Base-by-base conservation (phyloP, 2,113 vertebrate species). In the Euleptes europaea region DNA sequence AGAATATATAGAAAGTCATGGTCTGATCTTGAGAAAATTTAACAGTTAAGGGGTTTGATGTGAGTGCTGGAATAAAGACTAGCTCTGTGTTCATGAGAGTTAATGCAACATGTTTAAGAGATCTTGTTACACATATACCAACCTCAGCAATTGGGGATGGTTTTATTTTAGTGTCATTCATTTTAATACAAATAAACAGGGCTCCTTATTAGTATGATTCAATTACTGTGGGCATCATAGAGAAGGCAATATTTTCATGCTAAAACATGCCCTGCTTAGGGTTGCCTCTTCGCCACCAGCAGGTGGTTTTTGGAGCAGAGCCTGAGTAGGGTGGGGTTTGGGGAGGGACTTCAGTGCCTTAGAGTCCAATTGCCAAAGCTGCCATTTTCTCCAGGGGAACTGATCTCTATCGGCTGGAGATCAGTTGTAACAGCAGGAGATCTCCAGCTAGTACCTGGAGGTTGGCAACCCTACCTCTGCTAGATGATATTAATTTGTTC, bases 171-270 rank as follows among this genome's bases (percentile, higher is more conserved):
- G 17, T 71, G 67, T 21, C 38, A 75, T 83, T 63, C 31, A 85
- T 90, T 86, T 92, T 85, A 80, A 0, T 82, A 71, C 54, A 84
- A 73, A 92, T 69, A 73, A 86, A 88, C 92, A 89, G 91, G 69
- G 93, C 92, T 90, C 85, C 93, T 91, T 92, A 88, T 88, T 86
- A 26, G 78, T 74, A 74, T 91, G 89, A 90, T 93, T 83, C 85
- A 85, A 90, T 94, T 93, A 87, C 80, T 89, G 77, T 1, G 84
- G 87, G 82, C 90, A 65, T 91, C 90, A 87, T 82, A 90, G 84
- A 38, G 88, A 84, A 67, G 78, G 66, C 35, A 79, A 80, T 85
- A 31, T 86, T 92, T 93, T 89, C 91, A 78, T 90, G 87, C 88
- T 87, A 86, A 89, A 86, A 90, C 84, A n/a, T 86, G 49, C 88